Evolutionary conservation across 2,797 vertebrate species (phyloP).

Genomic region (Onychomys leucogaster): DNA sequence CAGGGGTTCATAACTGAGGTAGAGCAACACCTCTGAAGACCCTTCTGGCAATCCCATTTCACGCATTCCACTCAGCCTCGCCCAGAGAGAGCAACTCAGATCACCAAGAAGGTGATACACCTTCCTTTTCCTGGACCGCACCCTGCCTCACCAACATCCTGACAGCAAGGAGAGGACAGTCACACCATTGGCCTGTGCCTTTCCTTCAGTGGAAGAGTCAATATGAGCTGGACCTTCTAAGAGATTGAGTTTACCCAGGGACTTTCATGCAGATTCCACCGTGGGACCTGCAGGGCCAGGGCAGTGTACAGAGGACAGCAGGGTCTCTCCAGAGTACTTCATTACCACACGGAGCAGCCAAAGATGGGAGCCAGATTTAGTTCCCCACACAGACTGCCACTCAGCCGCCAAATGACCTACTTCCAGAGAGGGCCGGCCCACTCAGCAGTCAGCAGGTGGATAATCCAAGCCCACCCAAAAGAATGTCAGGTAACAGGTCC

Average conservation of each 20-base stretch:
- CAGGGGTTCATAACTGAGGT: not conserved
- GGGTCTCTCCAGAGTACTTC: constrained; percentile 22
- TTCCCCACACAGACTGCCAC: not conserved
- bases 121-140: not conserved
- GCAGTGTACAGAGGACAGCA: not conserved
- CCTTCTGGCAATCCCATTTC: not conserved
- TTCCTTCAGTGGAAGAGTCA: not conserved
- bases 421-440: not conserved
- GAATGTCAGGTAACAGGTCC: not conserved
- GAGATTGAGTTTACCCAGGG: not conserved
- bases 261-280: not conserved
- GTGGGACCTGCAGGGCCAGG: constrained; percentile 10
- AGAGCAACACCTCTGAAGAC: not conserved
- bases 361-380: not conserved
- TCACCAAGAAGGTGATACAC: not conserved
- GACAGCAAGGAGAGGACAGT: not conserved
- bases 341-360: not conserved
- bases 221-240: not conserved
- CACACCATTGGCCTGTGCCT: not conserved
- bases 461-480: not conserved
- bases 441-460: not conserved
- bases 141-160: not conserved
- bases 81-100: not conserved
- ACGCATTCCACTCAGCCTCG: not conserved
- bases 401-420: too few species aligned